Evolutionary conservation across 2,888 invertebrate genomes (phyloP), one percentile per base, ranked within the genome.

Genomic region (Strigamia transsilvanica): DNA sequence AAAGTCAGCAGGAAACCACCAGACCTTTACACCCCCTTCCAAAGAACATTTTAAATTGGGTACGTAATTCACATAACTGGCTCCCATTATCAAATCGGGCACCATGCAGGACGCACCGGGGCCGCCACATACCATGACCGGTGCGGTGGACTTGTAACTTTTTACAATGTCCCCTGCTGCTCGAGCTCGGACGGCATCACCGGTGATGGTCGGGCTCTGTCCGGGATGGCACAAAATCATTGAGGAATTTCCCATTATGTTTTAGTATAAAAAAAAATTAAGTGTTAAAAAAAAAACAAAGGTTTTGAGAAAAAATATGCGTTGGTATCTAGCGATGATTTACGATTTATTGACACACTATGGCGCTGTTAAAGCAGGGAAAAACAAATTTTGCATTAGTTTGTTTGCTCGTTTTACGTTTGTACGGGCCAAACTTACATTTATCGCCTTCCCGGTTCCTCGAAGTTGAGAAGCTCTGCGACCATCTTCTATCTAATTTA

Each of bases 1-100:
- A 27, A 84, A 84, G 73, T 84, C 84, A 9, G 80, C 23, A n/a
- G 84, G 84, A 41, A 84, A 83, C 84, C 84, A 83, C 84, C 84
- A 84, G 3, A 83, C 82, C 38, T 79, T 66, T 21, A 83, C 83
- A 32, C 56, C 73, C 21, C 80, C 81, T 73, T 83, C 83, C 34
- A 51, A 21, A 23, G 32, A 15, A 34, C 83, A 79, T 32, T 77
- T 42, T 27, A 83, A 38, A 15, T 42, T 73, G 42, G 83, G 83
- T 15, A 83, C 81, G 56, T 83, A 83, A 34, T 82, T 82, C 7
- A 83, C 83, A 21, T 83, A 83, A 42, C 66, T 83, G 42, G 82
- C 80, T 46, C 80, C 81, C 81, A 81, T 66, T 18, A 66, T 66
- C 27, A 61, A 27, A 66, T 81, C 81, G 23, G 27, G 79, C n/a